A percentile compares a stretch with the other conserved stretches of the same genome.
These are phyloP conservation scores for Lathamus discolor DNA, from an alignment of 2,113 vertebrate species.

Conservation along the genomic window DNA sequence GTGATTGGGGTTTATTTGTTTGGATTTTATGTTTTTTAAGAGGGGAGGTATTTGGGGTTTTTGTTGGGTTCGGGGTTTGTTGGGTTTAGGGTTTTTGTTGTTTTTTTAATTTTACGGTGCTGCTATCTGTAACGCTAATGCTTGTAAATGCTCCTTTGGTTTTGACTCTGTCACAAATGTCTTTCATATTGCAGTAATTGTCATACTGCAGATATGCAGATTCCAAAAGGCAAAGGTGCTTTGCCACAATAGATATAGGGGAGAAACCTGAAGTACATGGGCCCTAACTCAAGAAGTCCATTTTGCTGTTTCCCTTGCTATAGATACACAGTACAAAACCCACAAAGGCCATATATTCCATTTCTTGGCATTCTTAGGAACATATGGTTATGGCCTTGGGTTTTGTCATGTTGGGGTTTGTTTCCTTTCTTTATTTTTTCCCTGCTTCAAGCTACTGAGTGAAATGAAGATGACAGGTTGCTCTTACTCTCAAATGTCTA, in stretches of 20 bases:
- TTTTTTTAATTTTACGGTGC: background rate
- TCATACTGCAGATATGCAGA: background rate
- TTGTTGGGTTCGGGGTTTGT: background rate
- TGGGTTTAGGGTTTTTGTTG: background rate
- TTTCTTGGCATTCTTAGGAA: background rate
- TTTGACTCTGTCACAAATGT: background rate
- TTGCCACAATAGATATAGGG: background rate
- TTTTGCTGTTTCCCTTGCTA: background rate
- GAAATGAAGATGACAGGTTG: background rate
- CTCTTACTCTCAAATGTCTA: slow-evolving; percentile 7
- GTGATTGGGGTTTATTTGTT: background rate
- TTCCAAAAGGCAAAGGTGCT: background rate
- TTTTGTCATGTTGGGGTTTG: background rate
- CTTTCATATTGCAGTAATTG: background rate
- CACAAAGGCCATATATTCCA: background rate
- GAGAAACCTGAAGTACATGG: background rate
- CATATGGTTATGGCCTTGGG: background rate
- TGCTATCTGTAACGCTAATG: background rate
- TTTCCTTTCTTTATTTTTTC: background rate
- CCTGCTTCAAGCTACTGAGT: background rate
- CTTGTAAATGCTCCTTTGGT: background rate
- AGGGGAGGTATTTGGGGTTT: background rate
- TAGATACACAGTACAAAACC: background rate
- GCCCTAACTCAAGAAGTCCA: background rate
- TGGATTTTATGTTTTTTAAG: background rate